phyloP scores from a whole-genome alignment of 1,140 invertebrate species.

The Amphibalanus amphitrite region DNA sequence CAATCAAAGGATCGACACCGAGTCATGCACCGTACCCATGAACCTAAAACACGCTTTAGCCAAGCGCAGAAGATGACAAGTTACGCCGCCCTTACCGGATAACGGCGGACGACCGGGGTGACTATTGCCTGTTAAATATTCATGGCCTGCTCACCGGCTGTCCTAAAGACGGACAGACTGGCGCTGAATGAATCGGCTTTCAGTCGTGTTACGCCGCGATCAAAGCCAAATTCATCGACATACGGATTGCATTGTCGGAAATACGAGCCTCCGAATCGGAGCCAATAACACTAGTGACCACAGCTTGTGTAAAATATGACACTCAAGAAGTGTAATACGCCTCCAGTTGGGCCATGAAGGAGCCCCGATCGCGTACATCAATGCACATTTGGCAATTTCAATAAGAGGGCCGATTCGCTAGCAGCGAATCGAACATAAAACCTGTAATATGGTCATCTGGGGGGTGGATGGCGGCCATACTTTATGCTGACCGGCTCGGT shows the following conservation, averaged over 20 bases:
- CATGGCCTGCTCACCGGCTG: too few relatives aligned
- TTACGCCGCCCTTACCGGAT: too few relatives aligned
- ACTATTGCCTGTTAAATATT: too few relatives aligned
- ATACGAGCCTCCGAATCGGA: neutral
- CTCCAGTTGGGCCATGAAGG: neutral
- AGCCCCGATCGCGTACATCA: neutral
- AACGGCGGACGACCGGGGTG: too few relatives aligned
- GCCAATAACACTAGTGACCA: neutral
- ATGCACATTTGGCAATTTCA: neutral
- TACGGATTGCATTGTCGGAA: neutral
- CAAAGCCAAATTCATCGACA: neutral
- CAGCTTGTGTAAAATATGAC: neutral
- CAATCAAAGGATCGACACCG: too few relatives aligned
- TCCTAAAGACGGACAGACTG: neutral
- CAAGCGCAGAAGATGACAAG: too few relatives aligned
- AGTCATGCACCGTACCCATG: too few relatives aligned
- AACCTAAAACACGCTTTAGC: too few relatives aligned
- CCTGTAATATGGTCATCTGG: neutral
- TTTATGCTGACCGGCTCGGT: neutral
- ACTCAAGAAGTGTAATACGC: neutral
- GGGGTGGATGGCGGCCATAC: neutral
- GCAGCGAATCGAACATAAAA: neutral
- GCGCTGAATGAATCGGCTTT: neutral
- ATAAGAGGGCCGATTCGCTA: neutral
- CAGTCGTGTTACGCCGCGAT: neutral